A percentile compares a stretch with the other conserved stretches of the same genome.
phyloP scores from a whole-genome alignment of 2,888 invertebrate species.

The Drosophila hawaiiensis region DNA sequence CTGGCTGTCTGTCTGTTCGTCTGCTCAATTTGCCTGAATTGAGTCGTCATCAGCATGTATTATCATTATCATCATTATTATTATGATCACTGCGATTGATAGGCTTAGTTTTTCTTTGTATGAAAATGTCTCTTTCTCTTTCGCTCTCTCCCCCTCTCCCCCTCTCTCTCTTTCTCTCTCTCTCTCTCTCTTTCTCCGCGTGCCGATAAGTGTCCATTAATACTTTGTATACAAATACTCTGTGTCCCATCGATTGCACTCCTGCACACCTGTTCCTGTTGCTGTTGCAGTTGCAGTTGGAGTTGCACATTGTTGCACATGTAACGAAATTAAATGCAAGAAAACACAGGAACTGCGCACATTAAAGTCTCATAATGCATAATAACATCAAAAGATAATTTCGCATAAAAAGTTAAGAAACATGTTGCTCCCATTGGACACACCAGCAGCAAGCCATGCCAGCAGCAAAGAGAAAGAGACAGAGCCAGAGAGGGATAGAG shows the following conservation, averaged over 20 bases:
- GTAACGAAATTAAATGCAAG: conserved; percentile 52
- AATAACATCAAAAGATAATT: conserved; percentile 74
- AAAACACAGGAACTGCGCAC: conserved; percentile 70
- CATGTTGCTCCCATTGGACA: conserved; percentile 61
- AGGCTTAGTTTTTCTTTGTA: conserved; percentile 31
- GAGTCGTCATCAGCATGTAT: conserved; percentile 57
- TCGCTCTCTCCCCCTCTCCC: not conserved
- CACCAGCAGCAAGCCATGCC: conserved; percentile 48
- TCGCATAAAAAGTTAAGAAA: conserved; percentile 56
- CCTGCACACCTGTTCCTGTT: conserved; percentile 4
- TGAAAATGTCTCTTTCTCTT: conserved; percentile 34
- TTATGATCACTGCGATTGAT: conserved; percentile 19
- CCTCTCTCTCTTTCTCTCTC: not conserved
- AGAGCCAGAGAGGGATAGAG: not conserved
- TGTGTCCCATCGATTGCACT: too few species aligned
- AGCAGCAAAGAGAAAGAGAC: not conserved
- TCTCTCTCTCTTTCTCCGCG: conserved; percentile 2
- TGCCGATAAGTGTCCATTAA: conserved; percentile 34
- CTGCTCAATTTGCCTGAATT: conserved; percentile 53
- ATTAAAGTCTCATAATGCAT: conserved; percentile 74
- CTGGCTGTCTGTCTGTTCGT: conserved; percentile 4
- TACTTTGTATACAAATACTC: conserved; percentile 32
- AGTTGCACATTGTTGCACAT: not conserved
- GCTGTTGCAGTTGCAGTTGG: not conserved
- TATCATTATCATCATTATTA: conserved; percentile 34